phyloP scores from a whole-genome alignment of 2,888 invertebrate genomes.

The Protonemura montana region DNA sequence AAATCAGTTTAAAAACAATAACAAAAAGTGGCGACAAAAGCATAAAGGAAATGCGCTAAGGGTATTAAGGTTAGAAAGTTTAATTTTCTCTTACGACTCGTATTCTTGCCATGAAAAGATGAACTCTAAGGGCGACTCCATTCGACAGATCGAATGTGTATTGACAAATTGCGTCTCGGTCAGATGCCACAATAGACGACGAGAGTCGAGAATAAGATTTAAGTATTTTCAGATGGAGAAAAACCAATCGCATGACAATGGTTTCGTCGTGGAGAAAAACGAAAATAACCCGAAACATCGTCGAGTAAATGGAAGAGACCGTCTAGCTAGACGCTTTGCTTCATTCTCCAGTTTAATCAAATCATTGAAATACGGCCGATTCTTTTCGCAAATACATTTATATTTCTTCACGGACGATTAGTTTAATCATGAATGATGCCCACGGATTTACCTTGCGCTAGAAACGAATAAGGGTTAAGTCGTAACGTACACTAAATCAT shows the following conservation, averaged over 20 bases:
- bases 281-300: background rate
- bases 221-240: background rate
- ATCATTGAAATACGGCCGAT: constrained; percentile 17
- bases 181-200: background rate
- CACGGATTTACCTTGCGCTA: background rate
- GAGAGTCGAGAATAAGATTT: background rate
- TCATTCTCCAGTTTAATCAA: constrained; percentile 30
- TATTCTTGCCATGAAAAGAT: background rate
- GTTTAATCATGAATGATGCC: constrained; percentile 36
- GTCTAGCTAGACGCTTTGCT: background rate
- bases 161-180: background rate
- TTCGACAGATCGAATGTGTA: background rate
- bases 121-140: background rate
- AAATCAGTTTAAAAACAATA: background rate
- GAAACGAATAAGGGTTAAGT: constrained; percentile 35
- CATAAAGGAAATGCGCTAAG: background rate
- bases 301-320: background rate
- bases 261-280: background rate
- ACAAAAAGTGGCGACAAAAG: background rate
- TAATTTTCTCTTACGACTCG: background rate
- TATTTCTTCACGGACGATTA: constrained; percentile 31
- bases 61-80: background rate
- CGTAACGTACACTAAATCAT: constrained; percentile 28
- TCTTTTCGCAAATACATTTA: constrained; percentile 30
- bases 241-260: constrained; percentile 4